phyloP scores from a whole-genome alignment of 2,797 vertebrate genomes.

The Podarcis lilfordi region DNA sequence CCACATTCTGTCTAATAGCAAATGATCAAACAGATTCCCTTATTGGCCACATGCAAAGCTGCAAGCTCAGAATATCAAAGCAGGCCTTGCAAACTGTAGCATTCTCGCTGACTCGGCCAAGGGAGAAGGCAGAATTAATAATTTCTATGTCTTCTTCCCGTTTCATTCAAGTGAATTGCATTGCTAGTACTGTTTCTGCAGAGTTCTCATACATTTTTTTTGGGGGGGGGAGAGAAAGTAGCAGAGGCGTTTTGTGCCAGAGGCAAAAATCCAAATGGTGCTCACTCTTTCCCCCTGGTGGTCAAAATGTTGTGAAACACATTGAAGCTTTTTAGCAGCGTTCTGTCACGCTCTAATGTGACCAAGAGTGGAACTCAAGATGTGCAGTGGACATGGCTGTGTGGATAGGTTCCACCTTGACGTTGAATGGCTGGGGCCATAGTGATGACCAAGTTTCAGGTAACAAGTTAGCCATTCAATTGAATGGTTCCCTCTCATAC shows the following conservation, averaged over 20 bases:
- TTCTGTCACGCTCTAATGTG: neutral
- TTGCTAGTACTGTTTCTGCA: neutral
- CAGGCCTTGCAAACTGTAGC: neutral
- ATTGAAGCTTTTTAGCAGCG: no score
- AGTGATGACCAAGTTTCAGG: neutral
- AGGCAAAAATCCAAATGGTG: neutral
- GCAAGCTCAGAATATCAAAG: slow-evolving; percentile 15
- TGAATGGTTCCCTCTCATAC: no score
- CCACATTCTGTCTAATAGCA: neutral
- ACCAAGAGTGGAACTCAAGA: neutral
- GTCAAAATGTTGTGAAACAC: neutral
- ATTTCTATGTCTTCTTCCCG: neutral
- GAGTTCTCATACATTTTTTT: neutral
- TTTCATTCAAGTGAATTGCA: neutral
- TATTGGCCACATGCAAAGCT: neutral
- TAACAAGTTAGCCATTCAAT: no score
- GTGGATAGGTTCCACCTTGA: neutral
- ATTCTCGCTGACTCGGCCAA: neutral
- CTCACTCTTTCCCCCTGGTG: neutral
- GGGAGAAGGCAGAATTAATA: slow-evolving; percentile 5
- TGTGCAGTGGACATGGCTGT: neutral
- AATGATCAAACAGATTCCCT: neutral
- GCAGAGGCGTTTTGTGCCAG: neutral
- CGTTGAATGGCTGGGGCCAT: neutral
- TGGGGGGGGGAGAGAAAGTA: neutral